These are phyloP conservation scores for Poecile montanus DNA, from an alignment of 2,797 vertebrate species.

Conservation along the genomic window DNA sequence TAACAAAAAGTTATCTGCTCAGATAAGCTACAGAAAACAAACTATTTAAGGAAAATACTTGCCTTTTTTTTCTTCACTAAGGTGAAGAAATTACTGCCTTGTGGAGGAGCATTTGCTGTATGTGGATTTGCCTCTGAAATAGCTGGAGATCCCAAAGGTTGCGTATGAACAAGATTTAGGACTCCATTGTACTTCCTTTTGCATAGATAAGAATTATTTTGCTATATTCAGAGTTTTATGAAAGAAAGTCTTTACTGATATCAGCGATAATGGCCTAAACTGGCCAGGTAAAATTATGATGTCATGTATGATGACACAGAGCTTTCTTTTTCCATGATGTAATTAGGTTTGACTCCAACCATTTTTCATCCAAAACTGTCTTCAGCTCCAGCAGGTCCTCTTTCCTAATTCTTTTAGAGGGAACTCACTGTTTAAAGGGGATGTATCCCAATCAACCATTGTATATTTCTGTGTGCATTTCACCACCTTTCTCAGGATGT, in stretches of 20 bases:
- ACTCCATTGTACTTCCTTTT: not conserved
- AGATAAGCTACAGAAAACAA: not conserved
- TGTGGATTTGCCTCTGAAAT: not conserved
- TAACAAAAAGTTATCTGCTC: not conserved
- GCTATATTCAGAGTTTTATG: not conserved
- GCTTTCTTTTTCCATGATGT: not conserved
- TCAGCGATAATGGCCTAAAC: not conserved
- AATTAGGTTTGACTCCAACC: not conserved
- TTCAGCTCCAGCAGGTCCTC: not conserved
- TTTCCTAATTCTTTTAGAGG: not conserved
- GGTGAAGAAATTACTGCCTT: not conserved
- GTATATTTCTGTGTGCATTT: not conserved
- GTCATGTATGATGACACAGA: not conserved
- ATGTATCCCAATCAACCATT: fast-evolving
- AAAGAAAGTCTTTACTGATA: not conserved
- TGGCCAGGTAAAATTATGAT: not conserved
- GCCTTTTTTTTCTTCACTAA: not conserved
- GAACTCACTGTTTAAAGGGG: not conserved
- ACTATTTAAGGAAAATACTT: not conserved
- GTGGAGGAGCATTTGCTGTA: not conserved
- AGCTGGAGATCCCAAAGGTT: not conserved
- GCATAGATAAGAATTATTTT: not conserved
- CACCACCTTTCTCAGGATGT: not conserved
- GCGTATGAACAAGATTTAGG: not conserved
- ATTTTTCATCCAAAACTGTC: not conserved